Base-by-base conservation (phyloP, 2,113 vertebrate species). In the Sphaerodactylus townsendi region DNA sequence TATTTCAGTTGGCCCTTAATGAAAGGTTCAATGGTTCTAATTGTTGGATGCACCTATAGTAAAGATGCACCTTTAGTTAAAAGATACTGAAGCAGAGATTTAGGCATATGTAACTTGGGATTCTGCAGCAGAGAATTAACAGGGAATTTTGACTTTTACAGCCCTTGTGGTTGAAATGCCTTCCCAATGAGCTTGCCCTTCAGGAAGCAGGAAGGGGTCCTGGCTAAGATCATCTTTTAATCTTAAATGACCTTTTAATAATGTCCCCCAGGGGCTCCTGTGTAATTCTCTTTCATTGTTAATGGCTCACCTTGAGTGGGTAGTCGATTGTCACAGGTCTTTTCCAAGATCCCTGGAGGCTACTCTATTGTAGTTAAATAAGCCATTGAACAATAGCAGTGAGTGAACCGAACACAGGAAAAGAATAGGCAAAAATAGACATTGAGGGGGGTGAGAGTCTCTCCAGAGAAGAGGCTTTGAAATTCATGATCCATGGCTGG, bases 231-330 rank as follows among this genome's bases (percentile, higher is more conserved):
- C 41, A n/a, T 39, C 71, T 78, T 50, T 39, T 66, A 13, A 35
- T 39, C 35, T 37, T 77, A 56, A 77, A 77, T 23, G 23, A 48
- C 64, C 64, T 65, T 39, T 87, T 87, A 23, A 81, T 81, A 91
- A 77, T 35, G 39, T 84, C 2, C 0, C 50, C 46, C 65, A 64
- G 83, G 35, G 73, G n/a, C 88, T 87, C 80, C 77, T 41, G 62
- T 44, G 74, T 48, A 46, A 1, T 76, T 90, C 71, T 65, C 1
- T 81, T 93, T 81, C 48, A 81, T 0, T 35, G 1, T 87, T 81
- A 81, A 37, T 85, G 64, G 87, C 82, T 37, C 35, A 11, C 37
- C 65, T 76, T 35, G 86, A 0, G 39, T 28, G 28, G 71, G 39
- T 13, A 37, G 33, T 17, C 71, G 64, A 85, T 71, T 15, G 0